Percentiles rank a stretch among this genome's conserved stretches.
These are phyloP conservation scores for Poecilia wingei DNA, from an alignment of 2,797 vertebrate genomes.

Conservation along the genomic window DNA sequence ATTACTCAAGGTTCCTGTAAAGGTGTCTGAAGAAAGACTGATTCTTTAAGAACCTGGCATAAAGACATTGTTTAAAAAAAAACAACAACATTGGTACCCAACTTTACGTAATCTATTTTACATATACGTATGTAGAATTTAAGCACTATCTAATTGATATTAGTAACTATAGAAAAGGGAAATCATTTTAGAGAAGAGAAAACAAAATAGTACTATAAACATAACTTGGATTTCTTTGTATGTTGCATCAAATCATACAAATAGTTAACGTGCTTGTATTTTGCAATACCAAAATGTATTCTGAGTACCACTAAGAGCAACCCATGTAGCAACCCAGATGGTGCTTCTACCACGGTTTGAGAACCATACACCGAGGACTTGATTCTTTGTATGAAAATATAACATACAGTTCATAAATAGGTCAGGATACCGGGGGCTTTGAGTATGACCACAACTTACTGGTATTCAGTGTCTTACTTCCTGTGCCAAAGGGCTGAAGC, in stretches of 20 bases:
- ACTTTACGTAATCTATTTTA: background rate
- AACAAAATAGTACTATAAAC: background rate
- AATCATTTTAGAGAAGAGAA: background rate
- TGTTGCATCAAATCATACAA: background rate
- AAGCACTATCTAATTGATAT: background rate
- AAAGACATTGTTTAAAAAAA: background rate
- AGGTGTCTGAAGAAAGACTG: background rate
- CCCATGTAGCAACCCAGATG: too few relatives aligned
- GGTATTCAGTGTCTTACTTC: constrained; percentile 51
- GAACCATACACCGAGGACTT: background rate
- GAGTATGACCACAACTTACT: constrained; percentile 38
- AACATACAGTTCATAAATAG: background rate
- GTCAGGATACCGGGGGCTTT: constrained; percentile 31
- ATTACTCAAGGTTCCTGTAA: background rate
- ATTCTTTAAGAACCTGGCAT: background rate
- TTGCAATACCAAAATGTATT: background rate
- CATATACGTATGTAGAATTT: background rate
- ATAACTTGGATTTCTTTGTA: background rate
- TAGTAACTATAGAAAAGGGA: background rate
- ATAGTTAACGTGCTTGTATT: background rate
- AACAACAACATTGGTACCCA: background rate
- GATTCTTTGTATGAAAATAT: background rate
- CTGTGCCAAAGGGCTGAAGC: constrained; percentile 63
- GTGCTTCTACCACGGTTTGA: background rate
- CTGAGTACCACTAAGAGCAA: background rate